Evolutionary conservation across 2,797 vertebrate species (phyloP).

Genomic region (Cygnus olor): DNA sequence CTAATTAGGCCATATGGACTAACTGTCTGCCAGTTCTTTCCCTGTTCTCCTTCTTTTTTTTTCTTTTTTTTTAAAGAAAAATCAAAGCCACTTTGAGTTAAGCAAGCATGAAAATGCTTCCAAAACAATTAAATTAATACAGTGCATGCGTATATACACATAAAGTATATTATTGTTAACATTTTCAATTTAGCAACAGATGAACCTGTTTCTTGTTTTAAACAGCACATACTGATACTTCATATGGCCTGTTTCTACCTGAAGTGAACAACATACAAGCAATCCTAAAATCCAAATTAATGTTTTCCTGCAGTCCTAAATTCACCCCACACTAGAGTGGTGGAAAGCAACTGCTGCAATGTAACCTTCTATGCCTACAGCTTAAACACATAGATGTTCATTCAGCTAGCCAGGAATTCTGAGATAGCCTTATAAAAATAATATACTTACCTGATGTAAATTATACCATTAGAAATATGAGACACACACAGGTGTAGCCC

Average conservation of each 20-base stretch:
- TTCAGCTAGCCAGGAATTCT: neutral
- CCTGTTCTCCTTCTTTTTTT: neutral
- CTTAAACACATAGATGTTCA: neutral
- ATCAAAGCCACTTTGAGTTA: conserved; percentile 71
- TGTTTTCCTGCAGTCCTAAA: neutral
- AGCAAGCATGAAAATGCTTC: conserved; percentile 71
- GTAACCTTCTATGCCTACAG: neutral
- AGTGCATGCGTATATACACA: neutral
- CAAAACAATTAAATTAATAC: conserved; percentile 69
- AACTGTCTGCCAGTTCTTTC: conserved; percentile 49
- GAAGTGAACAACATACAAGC: neutral
- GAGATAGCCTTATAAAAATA: neutral
- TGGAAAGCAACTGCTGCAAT: neutral
- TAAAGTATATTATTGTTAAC: conserved; percentile 44
- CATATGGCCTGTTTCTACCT: neutral
- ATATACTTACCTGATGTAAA: neutral
- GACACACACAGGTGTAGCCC: neutral
- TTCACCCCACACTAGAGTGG: neutral
- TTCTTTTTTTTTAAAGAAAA: conserved; percentile 10
- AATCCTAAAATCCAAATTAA: neutral
- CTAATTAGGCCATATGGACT: conserved; percentile 75
- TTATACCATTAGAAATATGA: neutral
- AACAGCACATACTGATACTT: neutral
- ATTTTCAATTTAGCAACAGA: conserved; percentile 32
- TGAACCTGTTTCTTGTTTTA: conserved; percentile 10